Percentiles rank a stretch among this genome's conserved stretches.
Conservation (phyloP, 2,113 vertebrate genomes). For the Coracopsis vasa region DNA sequence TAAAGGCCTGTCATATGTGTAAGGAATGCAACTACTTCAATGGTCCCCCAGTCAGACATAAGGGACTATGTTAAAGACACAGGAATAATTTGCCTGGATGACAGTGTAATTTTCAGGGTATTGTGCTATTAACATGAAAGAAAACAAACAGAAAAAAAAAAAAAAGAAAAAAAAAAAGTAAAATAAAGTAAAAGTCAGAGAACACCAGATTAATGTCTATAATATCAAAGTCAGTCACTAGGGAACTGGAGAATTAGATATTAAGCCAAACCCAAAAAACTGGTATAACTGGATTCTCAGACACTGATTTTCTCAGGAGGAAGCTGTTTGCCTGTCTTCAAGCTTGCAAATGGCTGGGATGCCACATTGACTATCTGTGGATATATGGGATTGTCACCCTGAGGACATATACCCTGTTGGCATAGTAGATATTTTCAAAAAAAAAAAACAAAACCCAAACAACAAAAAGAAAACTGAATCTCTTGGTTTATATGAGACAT, state of each 20-base stretch:
- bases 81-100: neutral
- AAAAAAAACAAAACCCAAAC: neutral
- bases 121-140: neutral
- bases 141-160: neutral
- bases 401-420: neutral
- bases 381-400: neutral
- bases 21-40: neutral
- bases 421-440: neutral
- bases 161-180: rapidly evolving
- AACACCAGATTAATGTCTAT: neutral
- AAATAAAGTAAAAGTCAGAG: neutral
- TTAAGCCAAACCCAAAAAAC: neutral
- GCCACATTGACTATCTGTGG: neutral
- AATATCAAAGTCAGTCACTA: neutral
- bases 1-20: neutral
- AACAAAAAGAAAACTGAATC: neutral
- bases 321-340: neutral
- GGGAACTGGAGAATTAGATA: neutral
- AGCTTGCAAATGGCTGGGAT: neutral
- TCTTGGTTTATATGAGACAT: neutral
- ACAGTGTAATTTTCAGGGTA: neutral
- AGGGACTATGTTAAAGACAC: neutral
- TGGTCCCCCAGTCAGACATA: neutral
- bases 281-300: neutral
- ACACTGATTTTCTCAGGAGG: neutral